phyloP scores from a whole-genome alignment of 2,888 invertebrate species.

The Chesias legatella region DNA sequence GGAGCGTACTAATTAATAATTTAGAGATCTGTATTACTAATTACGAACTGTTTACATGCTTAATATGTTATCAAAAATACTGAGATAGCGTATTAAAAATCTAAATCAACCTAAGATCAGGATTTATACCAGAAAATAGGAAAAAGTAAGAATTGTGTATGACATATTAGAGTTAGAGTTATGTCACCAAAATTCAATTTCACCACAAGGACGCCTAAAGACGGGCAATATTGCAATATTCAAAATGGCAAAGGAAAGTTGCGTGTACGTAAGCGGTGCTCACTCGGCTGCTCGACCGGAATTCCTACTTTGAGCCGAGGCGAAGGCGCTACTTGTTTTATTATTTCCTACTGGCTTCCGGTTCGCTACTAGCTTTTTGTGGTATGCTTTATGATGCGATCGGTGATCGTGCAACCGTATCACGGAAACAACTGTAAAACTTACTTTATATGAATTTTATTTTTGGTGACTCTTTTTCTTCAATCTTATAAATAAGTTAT shows the following conservation, averaged over 20 bases:
- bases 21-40: too few species aligned
- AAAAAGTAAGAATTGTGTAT: background rate
- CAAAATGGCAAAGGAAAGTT: slow-evolving; percentile 1
- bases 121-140: too few species aligned
- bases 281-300: slow-evolving; percentile 20
- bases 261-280: slow-evolving; percentile 19
- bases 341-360: slow-evolving; percentile 36
- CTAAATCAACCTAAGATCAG: too few species aligned
- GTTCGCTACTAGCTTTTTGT: slow-evolving; percentile 14
- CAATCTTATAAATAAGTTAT: too few species aligned
- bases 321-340: slow-evolving; percentile 32
- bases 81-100: too few species aligned
- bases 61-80: too few species aligned
- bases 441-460: too few species aligned
- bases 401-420: background rate
- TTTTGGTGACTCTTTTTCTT: too few species aligned
- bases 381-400: slow-evolving; percentile 2
- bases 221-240: background rate
- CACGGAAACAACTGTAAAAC: background rate
- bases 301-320: slow-evolving; percentile 27
- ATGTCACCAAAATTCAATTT: too few species aligned
- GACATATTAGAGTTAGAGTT: background rate
- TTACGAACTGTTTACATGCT: too few species aligned
- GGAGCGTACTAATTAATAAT: too few species aligned
- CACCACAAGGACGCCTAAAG: too few species aligned